Conservation (phyloP, 2,797 vertebrate genomes). For the Pampus argenteus region DNA sequence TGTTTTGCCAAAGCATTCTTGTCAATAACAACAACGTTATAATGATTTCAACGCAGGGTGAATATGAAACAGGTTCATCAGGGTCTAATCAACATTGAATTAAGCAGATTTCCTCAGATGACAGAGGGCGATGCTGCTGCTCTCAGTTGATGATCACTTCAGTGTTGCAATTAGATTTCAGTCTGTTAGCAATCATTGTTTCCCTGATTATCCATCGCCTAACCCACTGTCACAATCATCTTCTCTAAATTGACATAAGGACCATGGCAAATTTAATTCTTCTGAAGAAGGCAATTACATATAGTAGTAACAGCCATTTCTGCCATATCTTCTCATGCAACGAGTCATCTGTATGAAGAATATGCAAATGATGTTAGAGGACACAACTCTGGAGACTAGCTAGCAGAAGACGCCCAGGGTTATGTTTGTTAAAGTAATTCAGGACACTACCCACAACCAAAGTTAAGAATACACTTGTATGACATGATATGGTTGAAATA, state of each 20-base stretch:
- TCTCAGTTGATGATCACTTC: slow-evolving; percentile 20
- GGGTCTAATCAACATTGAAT: slow-evolving; percentile 25
- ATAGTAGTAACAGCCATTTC: slow-evolving; percentile 31
- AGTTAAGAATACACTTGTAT: not conserved
- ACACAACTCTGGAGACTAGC: slow-evolving; percentile 30
- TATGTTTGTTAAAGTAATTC: slow-evolving; percentile 10
- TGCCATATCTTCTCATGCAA: slow-evolving; percentile 17
- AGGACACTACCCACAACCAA: not conserved
- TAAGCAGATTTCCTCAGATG: slow-evolving; percentile 13
- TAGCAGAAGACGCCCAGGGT: not conserved
- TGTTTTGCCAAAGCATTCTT: slow-evolving; percentile 5
- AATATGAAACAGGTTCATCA: slow-evolving; percentile 10
- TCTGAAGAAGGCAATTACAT: slow-evolving; percentile 27
- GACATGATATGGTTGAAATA: not conserved
- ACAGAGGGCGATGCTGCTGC: not conserved
- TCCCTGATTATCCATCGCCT: slow-evolving; percentile 35
- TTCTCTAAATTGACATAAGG: slow-evolving; percentile 37
- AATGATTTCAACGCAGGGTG: slow-evolving; percentile 10
- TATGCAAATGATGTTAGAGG: slow-evolving; percentile 31
- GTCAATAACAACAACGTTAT: not conserved
- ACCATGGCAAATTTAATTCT: slow-evolving; percentile 29
- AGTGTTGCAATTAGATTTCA: slow-evolving; percentile 25
- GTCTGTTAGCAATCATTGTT: slow-evolving; percentile 8
- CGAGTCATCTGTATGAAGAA: slow-evolving; percentile 26
- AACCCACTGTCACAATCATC: slow-evolving; percentile 10